These are phyloP conservation scores for Rhagologus leucostigma DNA, from an alignment of 2,113 vertebrate species.

Conservation along the genomic window DNA sequence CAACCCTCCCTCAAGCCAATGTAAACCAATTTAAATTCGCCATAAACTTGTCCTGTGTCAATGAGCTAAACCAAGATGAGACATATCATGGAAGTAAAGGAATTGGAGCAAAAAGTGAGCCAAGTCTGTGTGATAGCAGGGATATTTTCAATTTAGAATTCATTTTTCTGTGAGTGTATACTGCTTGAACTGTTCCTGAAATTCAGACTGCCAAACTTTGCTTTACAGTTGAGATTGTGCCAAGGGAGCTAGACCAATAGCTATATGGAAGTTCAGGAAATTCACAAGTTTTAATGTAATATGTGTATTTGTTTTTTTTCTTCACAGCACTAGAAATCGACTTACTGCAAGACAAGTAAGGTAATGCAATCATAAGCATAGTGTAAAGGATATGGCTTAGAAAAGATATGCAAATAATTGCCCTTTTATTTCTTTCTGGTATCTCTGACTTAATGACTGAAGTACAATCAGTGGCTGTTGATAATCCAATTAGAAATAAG, in stretches of 20 bases:
- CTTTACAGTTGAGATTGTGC: slow-evolving; percentile 3
- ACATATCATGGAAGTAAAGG: neutral
- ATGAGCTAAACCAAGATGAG: slow-evolving; percentile 6
- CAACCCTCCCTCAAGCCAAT: slow-evolving; percentile 21
- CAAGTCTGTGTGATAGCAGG: neutral
- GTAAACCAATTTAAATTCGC: slow-evolving; percentile 51
- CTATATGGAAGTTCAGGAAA: neutral
- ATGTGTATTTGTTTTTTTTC: slow-evolving; percentile 15
- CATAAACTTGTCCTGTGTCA: slow-evolving; percentile 20
- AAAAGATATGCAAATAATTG: neutral
- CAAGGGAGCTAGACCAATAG: neutral
- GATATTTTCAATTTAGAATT: slow-evolving; percentile 19
- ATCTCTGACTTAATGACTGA: neutral
- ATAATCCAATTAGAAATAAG: neutral
- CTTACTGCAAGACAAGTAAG: slow-evolving; percentile 37
- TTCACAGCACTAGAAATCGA: neutral
- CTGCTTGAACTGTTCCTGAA: slow-evolving; percentile 1
- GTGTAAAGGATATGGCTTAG: neutral
- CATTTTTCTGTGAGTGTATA: neutral
- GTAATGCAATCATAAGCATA: neutral
- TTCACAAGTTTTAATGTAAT: slow-evolving; percentile 10
- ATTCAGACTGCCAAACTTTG: slow-evolving; percentile 17
- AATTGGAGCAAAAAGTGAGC: neutral
- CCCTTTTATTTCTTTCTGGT: neutral
- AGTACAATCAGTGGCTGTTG: neutral